phyloP scores from a whole-genome alignment of 2,797 vertebrate species.

The Ficedula albicollis region DNA sequence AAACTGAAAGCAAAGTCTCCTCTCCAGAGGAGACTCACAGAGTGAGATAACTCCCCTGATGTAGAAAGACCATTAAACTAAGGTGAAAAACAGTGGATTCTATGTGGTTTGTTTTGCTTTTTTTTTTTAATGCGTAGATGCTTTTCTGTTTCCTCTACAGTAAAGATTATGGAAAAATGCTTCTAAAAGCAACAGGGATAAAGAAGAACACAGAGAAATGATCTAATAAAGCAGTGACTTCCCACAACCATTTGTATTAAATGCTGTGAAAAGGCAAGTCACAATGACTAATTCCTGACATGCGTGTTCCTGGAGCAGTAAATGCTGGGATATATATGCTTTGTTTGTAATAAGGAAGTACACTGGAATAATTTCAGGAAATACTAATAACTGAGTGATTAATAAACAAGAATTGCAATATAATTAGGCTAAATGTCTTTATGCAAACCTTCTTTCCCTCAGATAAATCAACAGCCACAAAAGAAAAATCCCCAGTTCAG shows the following conservation, averaged over 20 bases:
- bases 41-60: neutral
- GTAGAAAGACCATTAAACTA: neutral
- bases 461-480: neutral
- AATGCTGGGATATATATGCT: neutral
- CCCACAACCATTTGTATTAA: neutral
- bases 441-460: neutral
- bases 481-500: neutral
- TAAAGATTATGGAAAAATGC: neutral
- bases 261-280: neutral
- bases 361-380: neutral
- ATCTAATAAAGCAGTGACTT: neutral
- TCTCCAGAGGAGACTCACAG: neutral
- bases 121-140: neutral
- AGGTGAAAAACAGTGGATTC: neutral
- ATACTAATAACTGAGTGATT: neutral
- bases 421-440: neutral
- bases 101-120: neutral
- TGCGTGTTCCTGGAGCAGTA: neutral
- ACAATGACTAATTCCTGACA: neutral
- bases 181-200: neutral
- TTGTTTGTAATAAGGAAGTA: neutral
- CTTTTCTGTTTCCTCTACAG: neutral
- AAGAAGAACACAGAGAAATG: neutral
- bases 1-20: neutral
- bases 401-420: neutral